These are phyloP conservation scores for Catocala fraxini DNA, from an alignment of 2,888 invertebrate genomes.

Conservation along the genomic window DNA sequence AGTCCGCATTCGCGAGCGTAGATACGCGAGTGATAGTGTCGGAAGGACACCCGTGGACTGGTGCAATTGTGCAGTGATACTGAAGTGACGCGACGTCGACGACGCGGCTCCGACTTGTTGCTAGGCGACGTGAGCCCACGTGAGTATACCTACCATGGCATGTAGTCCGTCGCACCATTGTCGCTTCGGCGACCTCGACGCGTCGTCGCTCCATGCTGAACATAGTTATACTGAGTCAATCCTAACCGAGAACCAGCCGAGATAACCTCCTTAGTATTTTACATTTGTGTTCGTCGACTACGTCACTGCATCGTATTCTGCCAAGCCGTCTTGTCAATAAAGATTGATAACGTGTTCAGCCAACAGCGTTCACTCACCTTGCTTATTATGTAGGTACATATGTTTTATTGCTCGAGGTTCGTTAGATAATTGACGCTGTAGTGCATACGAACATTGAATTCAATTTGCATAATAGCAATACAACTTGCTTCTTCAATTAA, in stretches of 20 bases:
- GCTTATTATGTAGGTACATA: constrained; percentile 32
- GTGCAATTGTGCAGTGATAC: constrained; percentile 72
- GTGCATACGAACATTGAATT: constrained; percentile 25
- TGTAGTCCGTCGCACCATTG: constrained; percentile 10
- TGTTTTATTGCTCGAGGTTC: constrained; percentile 28
- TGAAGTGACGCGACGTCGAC: constrained; percentile 34
- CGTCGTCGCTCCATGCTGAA: constrained; percentile 56
- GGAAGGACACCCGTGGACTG: constrained; percentile 70
- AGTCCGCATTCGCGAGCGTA: constrained; percentile 87
- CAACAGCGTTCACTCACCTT: constrained; percentile 51
- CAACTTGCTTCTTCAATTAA: constrained; percentile 22
- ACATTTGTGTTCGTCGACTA: constrained; percentile 30
- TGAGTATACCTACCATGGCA: constrained; percentile 36
- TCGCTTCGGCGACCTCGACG: constrained; percentile 25
- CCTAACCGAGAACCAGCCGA: constrained; percentile 24
- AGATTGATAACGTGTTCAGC: constrained; percentile 42
- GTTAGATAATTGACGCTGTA: constrained; percentile 32
- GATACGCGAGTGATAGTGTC: constrained; percentile 86
- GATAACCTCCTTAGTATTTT: constrained; percentile 42
- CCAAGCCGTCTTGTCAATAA: constrained; percentile 41
- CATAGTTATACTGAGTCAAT: constrained; percentile 53
- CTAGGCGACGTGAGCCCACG: constrained; percentile 51
- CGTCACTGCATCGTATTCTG: constrained; percentile 46
- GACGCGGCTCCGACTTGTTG: constrained; percentile 65
- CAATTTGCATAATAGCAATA: constrained; percentile 20